Base-by-base conservation (phyloP, 1,140 invertebrate species). In the Pentalonia nigronervosa region DNA sequence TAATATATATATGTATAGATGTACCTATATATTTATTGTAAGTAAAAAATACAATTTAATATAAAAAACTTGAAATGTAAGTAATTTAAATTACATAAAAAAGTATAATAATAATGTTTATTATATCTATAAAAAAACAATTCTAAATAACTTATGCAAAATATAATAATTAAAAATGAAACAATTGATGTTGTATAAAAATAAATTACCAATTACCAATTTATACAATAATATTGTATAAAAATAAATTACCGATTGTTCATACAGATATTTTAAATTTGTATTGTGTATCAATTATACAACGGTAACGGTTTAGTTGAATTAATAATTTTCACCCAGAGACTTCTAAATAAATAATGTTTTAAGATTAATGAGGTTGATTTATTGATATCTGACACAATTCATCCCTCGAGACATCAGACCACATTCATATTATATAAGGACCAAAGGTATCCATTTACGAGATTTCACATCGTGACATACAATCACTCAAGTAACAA, bases 341-440 rank as follows among this genome's bases (percentile, higher is more conserved):
- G 84, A 30, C 45, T 17, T 3, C 30, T n/a, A 87, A 87, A 83
- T 83, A 83, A 83, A 48, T 87, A 48, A 87, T 87, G 84, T 87
- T 87, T 87, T 47, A 47, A 87, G 84, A 87, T 48, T 87, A 87
- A 87, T 87, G 30, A 30, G 41, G 84, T 87, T 47, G 84, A 87
- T 87, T 87, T 87, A 87, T 87, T 48, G 45, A 87, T 87, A 30
- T 87, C 84, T 45, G 84, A 87, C 23, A 87, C 30, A 87, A 87
- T 87, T 47, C 84, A 17, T 6, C 45, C 45, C 84, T 87, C 17
- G 41, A 86, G 41, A 41, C 23, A 86, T 86, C 36, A 45, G 84
- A 87, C 30, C 83, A 30, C 30, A 47, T 87, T 87, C 84, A n/a
- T 25, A n/a, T 45, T 47, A 30, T 47, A 47, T 30, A 47, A 45